A percentile compares a stretch with the other conserved stretches of the same genome.
Conservation (phyloP, 2,797 vertebrate species). For the Pyrrhura leucotis region DNA sequence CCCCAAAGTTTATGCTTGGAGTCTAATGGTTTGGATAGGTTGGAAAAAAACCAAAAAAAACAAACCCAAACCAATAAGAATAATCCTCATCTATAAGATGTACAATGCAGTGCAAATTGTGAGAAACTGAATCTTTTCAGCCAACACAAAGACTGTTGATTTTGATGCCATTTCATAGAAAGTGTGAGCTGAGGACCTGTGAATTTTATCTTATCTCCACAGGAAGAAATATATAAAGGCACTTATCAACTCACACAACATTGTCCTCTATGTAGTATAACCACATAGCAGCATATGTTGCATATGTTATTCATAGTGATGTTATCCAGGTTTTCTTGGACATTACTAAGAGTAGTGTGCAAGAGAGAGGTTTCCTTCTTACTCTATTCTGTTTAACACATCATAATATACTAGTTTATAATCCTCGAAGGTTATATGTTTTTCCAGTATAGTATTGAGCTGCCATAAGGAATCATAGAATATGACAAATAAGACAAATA, state of each 20-base stretch:
- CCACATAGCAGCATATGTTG: not conserved
- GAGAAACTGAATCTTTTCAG: not conserved
- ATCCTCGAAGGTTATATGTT: not conserved
- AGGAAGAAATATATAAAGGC: not conserved
- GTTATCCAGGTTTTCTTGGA: not conserved
- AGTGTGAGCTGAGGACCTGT: not conserved
- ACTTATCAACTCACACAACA: not conserved
- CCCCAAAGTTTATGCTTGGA: not conserved
- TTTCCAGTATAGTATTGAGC: not conserved
- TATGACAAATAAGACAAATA: not conserved
- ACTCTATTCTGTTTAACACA: not conserved
- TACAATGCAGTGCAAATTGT: not conserved
- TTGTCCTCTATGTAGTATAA: not conserved
- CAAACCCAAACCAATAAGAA: not conserved
- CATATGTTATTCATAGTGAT: not conserved
- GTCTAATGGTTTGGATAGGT: not conserved
- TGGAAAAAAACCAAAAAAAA: not conserved
- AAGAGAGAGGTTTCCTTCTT: not conserved
- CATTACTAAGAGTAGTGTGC: not conserved
- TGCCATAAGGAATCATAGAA: not conserved
- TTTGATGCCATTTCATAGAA: not conserved
- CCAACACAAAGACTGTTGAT: not conserved
- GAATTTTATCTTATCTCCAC: not conserved
- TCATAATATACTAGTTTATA: not conserved
- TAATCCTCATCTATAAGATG: not conserved